Base-by-base conservation (phyloP, 2,113 vertebrate genomes). In the Ageneiosus marmoratus region DNA sequence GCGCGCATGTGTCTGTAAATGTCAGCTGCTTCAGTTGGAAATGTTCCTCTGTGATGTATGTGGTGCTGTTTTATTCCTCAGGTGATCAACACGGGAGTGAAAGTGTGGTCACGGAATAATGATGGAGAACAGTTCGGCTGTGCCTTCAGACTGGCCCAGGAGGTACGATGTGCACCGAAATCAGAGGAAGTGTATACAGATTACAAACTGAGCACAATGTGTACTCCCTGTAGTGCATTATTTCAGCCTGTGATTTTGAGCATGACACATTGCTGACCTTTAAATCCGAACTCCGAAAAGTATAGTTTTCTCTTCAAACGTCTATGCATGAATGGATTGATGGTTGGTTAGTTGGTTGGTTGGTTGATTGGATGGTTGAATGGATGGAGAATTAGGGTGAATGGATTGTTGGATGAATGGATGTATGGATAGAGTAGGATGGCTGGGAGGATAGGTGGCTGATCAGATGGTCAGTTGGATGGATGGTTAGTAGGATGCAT, bases 81-180 rank as follows among this genome's bases (percentile, higher is more conserved):
- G 98, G 97, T 99, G 67, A 98, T 99, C 86, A 99, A 99, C 91
- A 99, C 97, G 0, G 98, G 98, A 11, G 96, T 99, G 87, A 99
- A 98, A 92, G 97, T 98, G 81, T 97, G 96, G 96, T 98, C 95
- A 89, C 95, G 97, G 48, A 99, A 97, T 91, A 98, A 94, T 48
- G 96, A 98, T 1, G 97, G 97, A 0, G 97, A 98, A 77, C 94
- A 98, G 85, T 99, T 98, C 82, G 97, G 96, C 44, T 99, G 97
- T 89, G 96, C 98, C 0, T 99, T 99, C 92, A 95, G 98, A 88
- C 89, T 99, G 88, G 96, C 97, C 10, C 98, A 99, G 91, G 98
- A 99, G 97, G 98, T 99, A 72, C 6, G 16, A 18, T 4, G n/a
- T 27, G 70, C 50, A 29, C 41, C 11, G 3, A 50, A 73, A 73